These are phyloP conservation scores for Orchesellides sinensis DNA, from an alignment of 2,888 invertebrate genomes.

Conservation along the genomic window DNA sequence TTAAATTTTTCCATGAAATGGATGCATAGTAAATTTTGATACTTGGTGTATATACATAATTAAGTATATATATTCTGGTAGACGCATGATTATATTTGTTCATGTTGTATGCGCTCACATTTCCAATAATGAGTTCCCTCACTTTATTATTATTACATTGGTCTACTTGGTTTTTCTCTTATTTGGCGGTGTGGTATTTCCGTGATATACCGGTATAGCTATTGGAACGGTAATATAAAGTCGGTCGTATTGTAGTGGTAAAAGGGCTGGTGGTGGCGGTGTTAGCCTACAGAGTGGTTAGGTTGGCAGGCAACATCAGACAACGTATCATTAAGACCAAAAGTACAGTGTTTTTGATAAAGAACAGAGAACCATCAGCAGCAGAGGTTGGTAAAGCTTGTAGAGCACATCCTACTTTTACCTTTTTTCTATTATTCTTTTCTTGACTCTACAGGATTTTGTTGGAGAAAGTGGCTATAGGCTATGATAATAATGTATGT, in stretches of 20 bases:
- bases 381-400: background rate
- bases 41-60: no score
- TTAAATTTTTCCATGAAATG: no score
- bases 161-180: no score
- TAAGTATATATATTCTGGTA: no score
- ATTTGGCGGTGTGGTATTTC: background rate
- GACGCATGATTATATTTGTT: no score
- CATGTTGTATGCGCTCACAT: no score
- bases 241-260: background rate
- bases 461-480: background rate
- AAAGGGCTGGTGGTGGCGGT: background rate
- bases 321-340: slow-evolving; percentile 53
- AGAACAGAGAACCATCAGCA: slow-evolving; percentile 24
- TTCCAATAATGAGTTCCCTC: no score
- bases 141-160: no score
- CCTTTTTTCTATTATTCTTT: slow-evolving; percentile 6
- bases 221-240: background rate
- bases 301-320: slow-evolving; percentile 29
- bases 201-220: no score
- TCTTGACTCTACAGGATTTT: slow-evolving; percentile 14
- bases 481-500: background rate
- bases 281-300: background rate
- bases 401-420: slow-evolving; percentile 8
- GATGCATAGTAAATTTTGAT: no score
- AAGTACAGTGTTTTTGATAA: slow-evolving; percentile 45